phyloP scores from a whole-genome alignment of 1,140 invertebrate genomes.

The Lanistes nyassanus region DNA sequence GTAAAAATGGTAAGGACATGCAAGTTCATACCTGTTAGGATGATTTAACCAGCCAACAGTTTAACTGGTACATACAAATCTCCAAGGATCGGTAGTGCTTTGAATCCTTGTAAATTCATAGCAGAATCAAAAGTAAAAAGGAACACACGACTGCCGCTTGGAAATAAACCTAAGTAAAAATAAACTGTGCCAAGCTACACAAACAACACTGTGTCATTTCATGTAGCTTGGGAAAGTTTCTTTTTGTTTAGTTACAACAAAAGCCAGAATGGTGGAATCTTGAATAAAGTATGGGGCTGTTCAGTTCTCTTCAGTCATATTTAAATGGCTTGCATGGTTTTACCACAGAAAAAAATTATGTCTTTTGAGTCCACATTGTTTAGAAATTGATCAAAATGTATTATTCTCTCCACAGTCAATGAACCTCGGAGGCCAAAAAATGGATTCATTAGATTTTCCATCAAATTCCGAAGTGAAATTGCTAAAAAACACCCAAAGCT shows the following conservation, averaged over 20 bases:
- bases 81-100: too few species aligned
- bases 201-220: not conserved
- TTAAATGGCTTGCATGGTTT: not conserved
- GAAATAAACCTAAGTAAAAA: too few species aligned
- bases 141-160: not conserved
- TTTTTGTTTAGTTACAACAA: not conserved
- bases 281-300: not conserved
- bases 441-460: slow-evolving; percentile 50
- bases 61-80: too few species aligned
- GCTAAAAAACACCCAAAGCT: slow-evolving; percentile 37
- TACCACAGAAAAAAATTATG: too few species aligned
- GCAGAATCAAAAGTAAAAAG: not conserved
- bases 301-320: not conserved
- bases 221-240: not conserved
- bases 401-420: slow-evolving; percentile 1
- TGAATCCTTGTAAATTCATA: too few species aligned
- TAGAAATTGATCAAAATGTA: not conserved
- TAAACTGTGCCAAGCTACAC: not conserved
- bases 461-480: slow-evolving; percentile 36
- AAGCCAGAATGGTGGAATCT: not conserved
- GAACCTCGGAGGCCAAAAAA: slow-evolving; percentile 45
- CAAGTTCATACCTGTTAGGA: too few species aligned
- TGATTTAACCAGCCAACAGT: too few species aligned
- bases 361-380: too few species aligned
- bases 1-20: too few species aligned